phyloP scores from a whole-genome alignment of 2,888 invertebrate species.

The Baronia brevicornis region DNA sequence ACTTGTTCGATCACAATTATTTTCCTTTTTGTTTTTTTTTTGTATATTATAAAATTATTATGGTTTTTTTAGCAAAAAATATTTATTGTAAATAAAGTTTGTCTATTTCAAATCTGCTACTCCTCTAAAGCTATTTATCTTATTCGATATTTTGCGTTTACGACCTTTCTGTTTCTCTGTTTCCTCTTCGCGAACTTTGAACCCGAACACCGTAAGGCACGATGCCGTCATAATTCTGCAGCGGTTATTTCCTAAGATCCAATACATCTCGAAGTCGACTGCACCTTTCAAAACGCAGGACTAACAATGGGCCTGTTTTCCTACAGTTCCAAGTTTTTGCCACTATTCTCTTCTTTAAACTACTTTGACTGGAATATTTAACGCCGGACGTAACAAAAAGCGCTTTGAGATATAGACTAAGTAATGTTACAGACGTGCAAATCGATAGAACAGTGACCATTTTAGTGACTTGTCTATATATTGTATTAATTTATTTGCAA shows the following conservation, averaged over 20 bases:
- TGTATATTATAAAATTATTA: no score
- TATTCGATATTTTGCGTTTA: not conserved
- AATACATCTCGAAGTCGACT: slow-evolving; percentile 14
- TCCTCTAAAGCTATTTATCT: no score
- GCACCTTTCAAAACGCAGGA: slow-evolving; percentile 19
- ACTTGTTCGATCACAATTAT: no score
- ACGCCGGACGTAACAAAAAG: slow-evolving; percentile 31
- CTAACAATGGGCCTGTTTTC: slow-evolving; percentile 21
- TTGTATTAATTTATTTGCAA: no score
- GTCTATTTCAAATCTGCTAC: no score
- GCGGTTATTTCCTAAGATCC: slow-evolving; percentile 9
- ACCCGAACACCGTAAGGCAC: not conserved
- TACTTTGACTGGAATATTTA: slow-evolving; percentile 35
- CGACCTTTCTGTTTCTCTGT: not conserved
- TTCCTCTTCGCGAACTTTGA: no score
- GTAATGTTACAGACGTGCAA: no score
- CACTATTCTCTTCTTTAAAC: slow-evolving; percentile 40
- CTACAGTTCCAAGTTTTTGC: slow-evolving; percentile 42
- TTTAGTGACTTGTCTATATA: no score
- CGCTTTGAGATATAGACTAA: slow-evolving; percentile 20
- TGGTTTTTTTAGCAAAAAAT: no score
- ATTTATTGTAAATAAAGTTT: no score
- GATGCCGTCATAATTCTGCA: slow-evolving; percentile 3
- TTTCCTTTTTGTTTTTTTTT: no score
- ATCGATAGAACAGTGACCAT: no score